Evolutionary conservation across 1,140 invertebrate genomes (phyloP), one percentile per base, ranked within the genome.

Genomic region (Achroia grisella): DNA sequence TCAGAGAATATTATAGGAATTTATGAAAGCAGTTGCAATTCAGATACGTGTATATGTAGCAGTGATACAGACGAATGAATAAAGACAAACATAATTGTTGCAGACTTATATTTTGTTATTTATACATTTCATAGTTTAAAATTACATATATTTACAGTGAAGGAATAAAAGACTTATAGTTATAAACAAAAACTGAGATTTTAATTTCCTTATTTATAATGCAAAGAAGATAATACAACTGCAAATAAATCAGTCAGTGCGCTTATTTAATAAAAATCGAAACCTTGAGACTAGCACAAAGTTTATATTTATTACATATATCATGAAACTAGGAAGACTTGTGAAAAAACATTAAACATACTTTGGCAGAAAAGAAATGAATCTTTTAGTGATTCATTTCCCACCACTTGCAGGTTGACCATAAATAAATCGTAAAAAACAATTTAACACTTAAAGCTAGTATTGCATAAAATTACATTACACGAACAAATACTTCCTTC

Each of bases 381-480:
- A 57, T 69, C 56, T 49, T 39, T 39, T 12, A 23, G 36, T 32
- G 9, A 29, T 8, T 30, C 36, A 40, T 40, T 40, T 45, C 43
- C 57, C 50, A 62, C 57, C 52, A 63, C 53, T 62, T 69, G 46
- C 46, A 63, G 31, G 56, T 48, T 62, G 46, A 50, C 56, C 62
- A 81, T 78, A 78, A 81, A 80, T 79, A 78, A 74, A 71, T 73
- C 63, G 71, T 79, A 83, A 78, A 23, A 82, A 86, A 80, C 71
- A 84, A 84, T 76, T 74, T 78, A 86, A 86, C 80, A 85, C 80
- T 86, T 86, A 86, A 48, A 71, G 54, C 84, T 86, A 86, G 72
- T 86, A 86, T 86, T 86, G 84, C 82, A 83, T 85, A 85, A 76
- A 73, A 72, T 70, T 65, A 62, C 43, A 68, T 71, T 58, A 76